phyloP scores from a whole-genome alignment of 2,797 vertebrate genomes.

The Mareca penelope region DNA sequence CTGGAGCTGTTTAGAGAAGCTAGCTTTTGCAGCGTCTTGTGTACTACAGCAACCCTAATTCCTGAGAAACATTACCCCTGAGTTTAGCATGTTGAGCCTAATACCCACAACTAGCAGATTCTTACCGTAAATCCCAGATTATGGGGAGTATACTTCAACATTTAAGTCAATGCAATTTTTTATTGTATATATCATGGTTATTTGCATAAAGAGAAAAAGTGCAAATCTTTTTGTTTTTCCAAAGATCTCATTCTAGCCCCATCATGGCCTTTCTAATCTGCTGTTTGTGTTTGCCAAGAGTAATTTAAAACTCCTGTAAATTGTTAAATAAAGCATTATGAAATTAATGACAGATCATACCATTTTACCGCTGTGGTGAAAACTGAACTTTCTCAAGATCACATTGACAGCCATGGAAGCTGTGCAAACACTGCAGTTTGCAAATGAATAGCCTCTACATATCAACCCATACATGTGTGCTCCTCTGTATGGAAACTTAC shows the following conservation, averaged over 20 bases:
- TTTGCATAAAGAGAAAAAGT: neutral
- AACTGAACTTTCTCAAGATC: conserved; percentile 12
- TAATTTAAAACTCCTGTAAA: neutral
- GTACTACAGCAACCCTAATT: neutral
- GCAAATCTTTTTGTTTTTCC: neutral
- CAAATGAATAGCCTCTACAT: neutral
- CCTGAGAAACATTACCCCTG: neutral
- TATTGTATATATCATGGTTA: neutral
- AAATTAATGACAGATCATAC: neutral
- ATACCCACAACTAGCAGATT: neutral
- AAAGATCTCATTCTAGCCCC: neutral
- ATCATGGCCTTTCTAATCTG: neutral
- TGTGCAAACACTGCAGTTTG: neutral
- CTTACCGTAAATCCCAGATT: neutral
- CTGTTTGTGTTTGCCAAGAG: neutral
- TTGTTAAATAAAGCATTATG: neutral
- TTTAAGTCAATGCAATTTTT: neutral
- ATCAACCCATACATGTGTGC: neutral
- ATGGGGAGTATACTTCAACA: neutral
- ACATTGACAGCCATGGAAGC: neutral
- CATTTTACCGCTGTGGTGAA: neutral
- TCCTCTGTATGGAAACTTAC: neutral
- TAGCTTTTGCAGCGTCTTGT: neutral
- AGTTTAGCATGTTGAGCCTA: neutral
- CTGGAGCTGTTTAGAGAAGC: neutral